These are phyloP conservation scores for Pyrocoelia pectoralis DNA, from an alignment of 2,888 invertebrate genomes.

Conservation along the genomic window DNA sequence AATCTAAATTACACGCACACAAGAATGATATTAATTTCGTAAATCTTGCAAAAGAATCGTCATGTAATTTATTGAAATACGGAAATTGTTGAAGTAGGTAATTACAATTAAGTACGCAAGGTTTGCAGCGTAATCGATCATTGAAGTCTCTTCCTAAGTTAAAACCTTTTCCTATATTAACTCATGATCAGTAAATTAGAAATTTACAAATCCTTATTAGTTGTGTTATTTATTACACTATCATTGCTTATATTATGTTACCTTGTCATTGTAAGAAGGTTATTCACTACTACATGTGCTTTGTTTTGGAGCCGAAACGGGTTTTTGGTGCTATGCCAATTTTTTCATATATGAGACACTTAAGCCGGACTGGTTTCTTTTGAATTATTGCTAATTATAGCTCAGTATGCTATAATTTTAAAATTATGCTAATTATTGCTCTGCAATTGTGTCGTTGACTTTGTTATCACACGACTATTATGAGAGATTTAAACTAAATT, in stretches of 20 bases:
- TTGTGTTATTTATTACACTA: neutral
- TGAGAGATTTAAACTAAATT: no score
- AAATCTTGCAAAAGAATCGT: neutral
- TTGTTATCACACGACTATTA: no score
- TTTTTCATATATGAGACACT: no score
- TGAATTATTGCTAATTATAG: no score
- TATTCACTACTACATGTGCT: neutral
- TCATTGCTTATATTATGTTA: no score
- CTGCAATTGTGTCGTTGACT: no score
- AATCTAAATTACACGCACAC: no score
- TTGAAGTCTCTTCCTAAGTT: slow-evolving; percentile 3
- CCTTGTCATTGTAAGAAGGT: neutral
- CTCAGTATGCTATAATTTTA: no score
- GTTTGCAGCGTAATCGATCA: slow-evolving; percentile 6
- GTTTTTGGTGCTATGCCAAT: no score
- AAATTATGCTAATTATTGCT: no score
- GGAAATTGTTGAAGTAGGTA: neutral
- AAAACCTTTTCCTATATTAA: neutral
- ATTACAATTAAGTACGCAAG: neutral
- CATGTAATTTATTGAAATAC: neutral
- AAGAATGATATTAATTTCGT: neutral
- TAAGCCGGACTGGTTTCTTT: no score
- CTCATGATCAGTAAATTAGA: neutral
- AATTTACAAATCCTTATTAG: neutral
- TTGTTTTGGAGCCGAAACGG: no score